Conservation (phyloP, 1,140 invertebrate species). For the Drosophila prosaltans region DNA sequence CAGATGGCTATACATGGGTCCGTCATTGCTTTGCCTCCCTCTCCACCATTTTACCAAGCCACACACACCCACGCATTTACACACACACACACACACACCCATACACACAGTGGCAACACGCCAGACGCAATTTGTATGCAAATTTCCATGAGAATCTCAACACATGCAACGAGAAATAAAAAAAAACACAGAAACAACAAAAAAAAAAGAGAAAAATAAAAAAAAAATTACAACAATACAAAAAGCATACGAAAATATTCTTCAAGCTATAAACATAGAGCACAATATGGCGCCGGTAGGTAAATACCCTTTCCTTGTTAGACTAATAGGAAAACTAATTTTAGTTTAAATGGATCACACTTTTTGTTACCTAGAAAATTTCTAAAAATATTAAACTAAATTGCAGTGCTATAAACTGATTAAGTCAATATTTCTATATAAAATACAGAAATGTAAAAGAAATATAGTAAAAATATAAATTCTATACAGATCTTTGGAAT, state of each 20-base stretch:
- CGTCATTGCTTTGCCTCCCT: constrained; percentile 18
- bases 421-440: too few species aligned
- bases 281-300: neutral
- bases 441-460: too few species aligned
- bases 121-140: constrained; percentile 82
- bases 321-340: too few species aligned
- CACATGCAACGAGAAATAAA: constrained; percentile 61
- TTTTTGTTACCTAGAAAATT: too few species aligned
- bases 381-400: too few species aligned
- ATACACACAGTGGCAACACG: constrained; percentile 47
- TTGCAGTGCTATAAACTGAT: too few species aligned
- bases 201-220: too few species aligned
- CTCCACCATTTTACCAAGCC: too few species aligned
- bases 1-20: constrained; percentile 43
- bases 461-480: too few species aligned
- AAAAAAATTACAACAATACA: constrained; percentile 35
- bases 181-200: constrained; percentile 49
- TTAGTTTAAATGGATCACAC: too few species aligned
- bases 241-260: constrained; percentile 53
- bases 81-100: neutral
- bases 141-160: constrained; percentile 81
- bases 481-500: too few species aligned
- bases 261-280: neutral
- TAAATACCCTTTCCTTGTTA: too few species aligned
- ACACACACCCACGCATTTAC: neutral